Conservation (phyloP, 2,113 vertebrate genomes). For the Struthidea cinerea region DNA sequence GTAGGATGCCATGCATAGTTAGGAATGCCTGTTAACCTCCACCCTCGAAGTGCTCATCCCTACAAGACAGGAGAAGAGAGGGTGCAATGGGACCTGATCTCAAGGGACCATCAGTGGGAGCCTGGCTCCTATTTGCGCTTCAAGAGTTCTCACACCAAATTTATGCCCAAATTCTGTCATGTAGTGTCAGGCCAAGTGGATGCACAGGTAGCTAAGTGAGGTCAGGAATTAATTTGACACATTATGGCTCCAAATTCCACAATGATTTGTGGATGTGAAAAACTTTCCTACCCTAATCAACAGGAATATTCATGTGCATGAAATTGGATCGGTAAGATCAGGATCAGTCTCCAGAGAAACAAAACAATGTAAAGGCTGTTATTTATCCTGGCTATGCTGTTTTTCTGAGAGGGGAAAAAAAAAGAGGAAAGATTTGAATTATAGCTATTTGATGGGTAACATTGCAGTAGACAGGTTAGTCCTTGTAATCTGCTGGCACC, state of each 20-base stretch:
- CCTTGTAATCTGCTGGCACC: conserved; percentile 19
- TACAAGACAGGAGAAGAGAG: neutral
- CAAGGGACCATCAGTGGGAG: neutral
- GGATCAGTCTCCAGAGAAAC: neutral
- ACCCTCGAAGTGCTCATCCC: neutral
- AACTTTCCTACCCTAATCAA: neutral
- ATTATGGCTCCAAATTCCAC: neutral
- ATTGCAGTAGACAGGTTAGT: neutral
- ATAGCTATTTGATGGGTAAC: neutral
- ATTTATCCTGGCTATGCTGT: neutral
- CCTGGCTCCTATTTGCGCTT: neutral
- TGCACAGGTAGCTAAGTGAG: neutral
- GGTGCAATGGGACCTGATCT: neutral
- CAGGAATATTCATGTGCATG: neutral
- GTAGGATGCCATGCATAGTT: neutral
- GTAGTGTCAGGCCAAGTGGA: neutral
- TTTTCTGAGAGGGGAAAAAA: neutral
- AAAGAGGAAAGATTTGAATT: neutral
- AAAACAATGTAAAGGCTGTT: neutral
- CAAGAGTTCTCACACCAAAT: neutral
- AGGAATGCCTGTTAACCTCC: neutral
- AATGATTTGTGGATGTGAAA: neutral
- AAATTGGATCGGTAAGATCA: neutral
- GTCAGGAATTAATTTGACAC: neutral
- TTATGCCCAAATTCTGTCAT: neutral